Percentiles rank a stretch among this genome's conserved stretches.
phyloP scores from a whole-genome alignment of 2,888 invertebrate genomes.

The Epinotia bilunana region DNA sequence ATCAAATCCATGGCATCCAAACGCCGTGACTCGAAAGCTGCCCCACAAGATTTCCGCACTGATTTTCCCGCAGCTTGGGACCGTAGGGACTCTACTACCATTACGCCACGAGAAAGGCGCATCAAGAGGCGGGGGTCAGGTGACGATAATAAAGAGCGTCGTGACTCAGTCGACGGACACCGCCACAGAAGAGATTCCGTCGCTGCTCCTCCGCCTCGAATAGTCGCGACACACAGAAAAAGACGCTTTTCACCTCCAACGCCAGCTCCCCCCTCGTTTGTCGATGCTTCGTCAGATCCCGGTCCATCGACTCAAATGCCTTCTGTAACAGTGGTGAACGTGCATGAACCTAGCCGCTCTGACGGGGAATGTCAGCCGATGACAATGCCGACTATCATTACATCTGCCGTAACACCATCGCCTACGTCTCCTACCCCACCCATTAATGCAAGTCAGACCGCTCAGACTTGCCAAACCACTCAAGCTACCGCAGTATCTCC shows the following conservation, averaged over 20 bases:
- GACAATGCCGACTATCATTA: slow-evolving; percentile 90
- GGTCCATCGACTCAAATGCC: slow-evolving; percentile 81
- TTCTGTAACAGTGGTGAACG: slow-evolving; percentile 77
- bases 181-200: slow-evolving; percentile 89
- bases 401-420: slow-evolving; percentile 92
- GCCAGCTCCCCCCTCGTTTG: slow-evolving; percentile 81
- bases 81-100: slow-evolving; percentile 86
- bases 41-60: slow-evolving; percentile 86
- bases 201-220: slow-evolving; percentile 85
- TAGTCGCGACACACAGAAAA: slow-evolving; percentile 86
- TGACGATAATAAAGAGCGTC: slow-evolving; percentile 83
- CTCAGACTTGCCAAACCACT: slow-evolving; percentile 62
- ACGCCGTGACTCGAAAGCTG: slow-evolving; percentile 89
- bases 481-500: slow-evolving; percentile 64
- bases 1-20: slow-evolving; percentile 90
- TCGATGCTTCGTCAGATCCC: slow-evolving; percentile 87
- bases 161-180: slow-evolving; percentile 88
- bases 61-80: slow-evolving; percentile 90
- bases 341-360: slow-evolving; percentile 81
- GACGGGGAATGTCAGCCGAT: slow-evolving; percentile 87
- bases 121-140: slow-evolving; percentile 86
- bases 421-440: slow-evolving; percentile 89
- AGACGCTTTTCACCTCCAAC: slow-evolving; percentile 74
- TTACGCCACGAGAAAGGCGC: slow-evolving; percentile 76
- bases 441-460: slow-evolving; percentile 61